These are phyloP conservation scores for Channa maculata DNA, from an alignment of 2,113 vertebrate genomes.

Conservation along the genomic window DNA sequence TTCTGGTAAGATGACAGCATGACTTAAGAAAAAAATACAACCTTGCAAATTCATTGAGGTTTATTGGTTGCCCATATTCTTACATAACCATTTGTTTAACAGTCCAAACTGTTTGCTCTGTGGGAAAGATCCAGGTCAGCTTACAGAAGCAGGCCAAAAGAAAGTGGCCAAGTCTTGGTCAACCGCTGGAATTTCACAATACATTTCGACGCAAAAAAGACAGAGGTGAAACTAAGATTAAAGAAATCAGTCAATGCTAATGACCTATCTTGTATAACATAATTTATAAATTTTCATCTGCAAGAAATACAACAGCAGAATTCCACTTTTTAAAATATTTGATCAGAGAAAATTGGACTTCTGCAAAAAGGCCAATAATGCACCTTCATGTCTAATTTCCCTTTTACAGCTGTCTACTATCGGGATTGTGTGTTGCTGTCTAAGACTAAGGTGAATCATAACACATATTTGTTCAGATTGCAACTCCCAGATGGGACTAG, in stretches of 20 bases:
- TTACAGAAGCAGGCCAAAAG: conserved; percentile 84
- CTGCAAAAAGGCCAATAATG: neutral
- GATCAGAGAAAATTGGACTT: neutral
- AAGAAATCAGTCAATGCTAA: neutral
- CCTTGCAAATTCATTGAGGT: neutral
- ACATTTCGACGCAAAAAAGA: conserved; percentile 85
- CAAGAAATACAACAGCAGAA: too few species aligned
- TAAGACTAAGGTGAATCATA: conserved; percentile 88
- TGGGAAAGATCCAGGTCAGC: conserved; percentile 92
- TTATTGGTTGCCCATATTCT: neutral
- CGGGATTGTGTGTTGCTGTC: conserved; percentile 90
- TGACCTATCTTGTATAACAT: too few species aligned
- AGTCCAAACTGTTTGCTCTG: conserved; percentile 85
- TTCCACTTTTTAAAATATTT: neutral
- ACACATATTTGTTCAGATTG: conserved; percentile 88
- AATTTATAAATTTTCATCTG: too few species aligned
- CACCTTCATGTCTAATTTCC: neutral
- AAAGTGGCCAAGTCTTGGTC: conserved; percentile 88
- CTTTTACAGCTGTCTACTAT: conserved; percentile 85
- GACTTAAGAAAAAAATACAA: neutral
- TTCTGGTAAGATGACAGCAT: conserved; percentile 81
- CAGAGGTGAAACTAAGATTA: conserved; percentile 81
- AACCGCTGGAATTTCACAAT: conserved; percentile 85
- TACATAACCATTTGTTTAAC: conserved; percentile 14
- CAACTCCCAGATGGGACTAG: conserved; percentile 85